Conservation (phyloP, 2,888 invertebrate genomes). For the Julus scanicus region DNA sequence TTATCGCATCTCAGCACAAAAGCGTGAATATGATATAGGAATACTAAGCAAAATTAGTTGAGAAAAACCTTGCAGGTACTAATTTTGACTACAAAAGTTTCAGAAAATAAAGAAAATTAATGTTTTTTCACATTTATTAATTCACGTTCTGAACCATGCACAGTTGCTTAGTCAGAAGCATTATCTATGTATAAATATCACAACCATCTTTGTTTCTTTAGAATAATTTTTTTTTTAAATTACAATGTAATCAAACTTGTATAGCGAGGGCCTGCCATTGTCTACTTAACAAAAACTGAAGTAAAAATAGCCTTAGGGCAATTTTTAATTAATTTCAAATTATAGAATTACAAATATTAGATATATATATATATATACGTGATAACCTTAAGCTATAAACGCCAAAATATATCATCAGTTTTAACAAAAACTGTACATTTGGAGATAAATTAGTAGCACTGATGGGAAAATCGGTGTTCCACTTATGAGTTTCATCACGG, state of each 20-base stretch:
- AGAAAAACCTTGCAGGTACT: background rate
- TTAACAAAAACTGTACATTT: too few relatives aligned
- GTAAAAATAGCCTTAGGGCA: background rate
- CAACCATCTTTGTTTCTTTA: conserved; percentile 19
- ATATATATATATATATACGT: background rate
- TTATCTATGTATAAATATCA: background rate
- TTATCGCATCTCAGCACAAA: conserved; percentile 14
- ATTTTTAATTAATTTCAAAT: background rate
- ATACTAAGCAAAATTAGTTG: background rate
- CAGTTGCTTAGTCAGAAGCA: background rate
- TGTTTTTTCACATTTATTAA: background rate
- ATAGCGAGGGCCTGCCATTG: background rate
- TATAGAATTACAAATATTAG: background rate
- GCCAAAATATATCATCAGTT: too few relatives aligned
- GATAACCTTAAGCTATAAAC: too few relatives aligned
- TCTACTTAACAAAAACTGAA: background rate
- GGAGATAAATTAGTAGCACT: too few relatives aligned
- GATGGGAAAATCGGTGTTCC: too few relatives aligned
- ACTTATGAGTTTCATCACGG: too few relatives aligned
- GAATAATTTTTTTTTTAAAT: background rate
- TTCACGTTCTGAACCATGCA: background rate
- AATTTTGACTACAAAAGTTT: background rate
- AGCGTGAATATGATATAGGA: conserved; percentile 36
- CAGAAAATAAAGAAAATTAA: background rate
- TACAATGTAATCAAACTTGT: background rate